Conservation (phyloP, 2,797 vertebrate genomes). For the Myiothlypis coronata region DNA sequence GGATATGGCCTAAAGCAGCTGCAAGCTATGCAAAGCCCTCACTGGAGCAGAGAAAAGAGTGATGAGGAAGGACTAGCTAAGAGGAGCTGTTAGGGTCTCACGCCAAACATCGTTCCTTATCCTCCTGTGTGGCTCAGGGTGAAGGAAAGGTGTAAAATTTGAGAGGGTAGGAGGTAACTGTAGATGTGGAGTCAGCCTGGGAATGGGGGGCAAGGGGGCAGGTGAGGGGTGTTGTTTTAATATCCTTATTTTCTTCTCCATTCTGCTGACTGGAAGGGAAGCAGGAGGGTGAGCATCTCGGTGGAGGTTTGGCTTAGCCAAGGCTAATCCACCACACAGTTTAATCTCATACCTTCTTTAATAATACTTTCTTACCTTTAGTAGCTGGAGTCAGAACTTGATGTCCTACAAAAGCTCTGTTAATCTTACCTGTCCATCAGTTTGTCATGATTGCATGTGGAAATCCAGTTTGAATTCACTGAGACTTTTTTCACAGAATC, state of each 20-base stretch:
- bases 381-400: background rate
- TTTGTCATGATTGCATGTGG: rapidly evolving
- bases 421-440: background rate
- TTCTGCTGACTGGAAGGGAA: background rate
- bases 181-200: background rate
- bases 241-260: rapidly evolving
- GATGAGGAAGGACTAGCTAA: background rate
- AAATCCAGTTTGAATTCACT: background rate
- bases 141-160: background rate
- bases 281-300: background rate
- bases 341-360: background rate
- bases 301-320: background rate
- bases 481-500: background rate
- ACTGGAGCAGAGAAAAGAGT: background rate
- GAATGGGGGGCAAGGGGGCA: rapidly evolving
- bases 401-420: background rate
- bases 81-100: background rate
- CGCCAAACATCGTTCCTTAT: background rate
- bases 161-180: background rate
- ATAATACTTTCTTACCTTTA: background rate
- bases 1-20: background rate
- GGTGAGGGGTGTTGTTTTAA: background rate
- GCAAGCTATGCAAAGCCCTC: background rate
- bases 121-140: background rate
- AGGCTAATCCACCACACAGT: background rate